phyloP scores from a whole-genome alignment of 2,888 invertebrate species.

The Eurytoma adleriae region DNA sequence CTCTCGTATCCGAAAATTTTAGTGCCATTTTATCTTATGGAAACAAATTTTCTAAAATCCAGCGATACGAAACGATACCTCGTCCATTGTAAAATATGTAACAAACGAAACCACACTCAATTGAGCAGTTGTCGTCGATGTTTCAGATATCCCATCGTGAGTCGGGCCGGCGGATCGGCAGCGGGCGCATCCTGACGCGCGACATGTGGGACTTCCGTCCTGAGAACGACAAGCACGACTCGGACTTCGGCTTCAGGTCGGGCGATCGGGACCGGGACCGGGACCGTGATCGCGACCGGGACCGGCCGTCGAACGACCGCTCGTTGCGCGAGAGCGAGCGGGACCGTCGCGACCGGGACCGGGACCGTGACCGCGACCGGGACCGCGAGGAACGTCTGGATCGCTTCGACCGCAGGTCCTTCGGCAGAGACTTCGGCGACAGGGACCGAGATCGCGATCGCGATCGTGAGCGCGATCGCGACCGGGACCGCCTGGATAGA shows the following conservation, averaged over 20 bases:
- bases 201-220: conserved; percentile 80
- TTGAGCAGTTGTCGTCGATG: not conserved
- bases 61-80: too few species aligned
- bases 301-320: conserved; percentile 55
- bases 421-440: conserved; percentile 74
- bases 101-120: too few species aligned
- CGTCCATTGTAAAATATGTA: too few species aligned
- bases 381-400: conserved; percentile 67
- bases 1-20: too few species aligned
- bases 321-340: conserved; percentile 72
- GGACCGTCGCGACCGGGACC: conserved; percentile 74
- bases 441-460: conserved; percentile 73
- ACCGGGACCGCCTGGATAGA: conserved; percentile 60
- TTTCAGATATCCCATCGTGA: conserved; percentile 73
- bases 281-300: conserved; percentile 71
- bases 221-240: conserved; percentile 72
- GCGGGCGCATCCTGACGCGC: conserved; percentile 86
- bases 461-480: conserved; percentile 71
- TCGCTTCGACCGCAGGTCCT: conserved; percentile 72
- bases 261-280: conserved; percentile 67
- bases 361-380: conserved; percentile 63
- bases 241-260: conserved; percentile 71
- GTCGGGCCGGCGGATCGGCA: conserved; percentile 85
- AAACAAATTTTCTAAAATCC: too few species aligned
- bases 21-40: too few species aligned